Evolutionary conservation across 2,797 vertebrate species (phyloP).

Genomic region (Rhabdophis nuchalis): DNA sequence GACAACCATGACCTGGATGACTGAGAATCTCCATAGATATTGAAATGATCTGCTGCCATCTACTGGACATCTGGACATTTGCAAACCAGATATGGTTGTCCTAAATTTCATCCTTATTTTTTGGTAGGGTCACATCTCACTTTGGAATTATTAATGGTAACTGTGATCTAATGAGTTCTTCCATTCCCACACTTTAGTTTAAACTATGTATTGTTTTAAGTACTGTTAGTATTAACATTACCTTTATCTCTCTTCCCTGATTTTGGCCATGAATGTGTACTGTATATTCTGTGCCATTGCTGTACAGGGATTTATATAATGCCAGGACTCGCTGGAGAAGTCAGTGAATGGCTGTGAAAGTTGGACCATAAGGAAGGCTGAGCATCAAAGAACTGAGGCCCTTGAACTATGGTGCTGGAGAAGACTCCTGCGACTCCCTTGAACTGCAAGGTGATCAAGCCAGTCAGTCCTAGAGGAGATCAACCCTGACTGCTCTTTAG

Average conservation of each 20-base stretch:
- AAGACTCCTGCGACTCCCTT: no score
- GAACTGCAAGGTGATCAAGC: no score
- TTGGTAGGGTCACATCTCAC: neutral
- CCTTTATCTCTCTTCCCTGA: constrained; percentile 29
- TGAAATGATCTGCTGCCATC: neutral
- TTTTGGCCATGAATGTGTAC: constrained; percentile 35
- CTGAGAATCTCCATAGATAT: neutral
- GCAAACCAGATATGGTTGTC: neutral
- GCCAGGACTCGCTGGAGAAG: constrained; percentile 1
- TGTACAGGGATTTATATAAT: constrained; percentile 69
- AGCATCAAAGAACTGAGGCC: no score
- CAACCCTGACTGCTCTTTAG: no score
- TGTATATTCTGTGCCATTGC: constrained; percentile 67
- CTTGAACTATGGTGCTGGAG: no score
- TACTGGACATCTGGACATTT: neutral
- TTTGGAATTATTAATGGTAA: neutral
- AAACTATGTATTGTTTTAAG: constrained; percentile 55
- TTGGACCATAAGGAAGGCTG: no score
- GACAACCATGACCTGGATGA: no score
- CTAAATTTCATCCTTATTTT: neutral
- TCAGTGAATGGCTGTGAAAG: no score
- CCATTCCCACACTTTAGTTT: neutral
- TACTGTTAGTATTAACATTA: neutral
- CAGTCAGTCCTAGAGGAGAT: no score
- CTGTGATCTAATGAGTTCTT: neutral